phyloP scores from a whole-genome alignment of 2,113 vertebrate species.

The Lamprologus speciosus region DNA sequence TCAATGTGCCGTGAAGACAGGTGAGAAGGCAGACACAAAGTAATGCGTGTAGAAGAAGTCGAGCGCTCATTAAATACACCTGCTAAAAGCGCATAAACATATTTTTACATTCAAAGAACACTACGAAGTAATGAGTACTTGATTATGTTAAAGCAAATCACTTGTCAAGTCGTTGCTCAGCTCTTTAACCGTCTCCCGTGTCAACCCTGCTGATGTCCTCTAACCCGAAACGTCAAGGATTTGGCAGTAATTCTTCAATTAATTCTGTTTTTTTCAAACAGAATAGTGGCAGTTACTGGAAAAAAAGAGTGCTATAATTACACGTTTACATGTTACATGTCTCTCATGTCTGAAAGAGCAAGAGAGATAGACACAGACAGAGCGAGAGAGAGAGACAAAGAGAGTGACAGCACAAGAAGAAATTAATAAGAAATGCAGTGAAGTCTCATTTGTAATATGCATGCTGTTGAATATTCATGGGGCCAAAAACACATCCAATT shows the following conservation, averaged over 20 bases:
- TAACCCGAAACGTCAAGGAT: neutral
- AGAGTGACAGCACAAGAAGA: neutral
- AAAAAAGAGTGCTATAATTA: conserved; percentile 43
- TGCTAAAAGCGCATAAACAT: neutral
- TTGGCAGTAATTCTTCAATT: conserved; percentile 7
- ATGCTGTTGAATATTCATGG: conserved; percentile 71
- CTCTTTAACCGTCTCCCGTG: neutral
- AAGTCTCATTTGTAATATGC: conserved; percentile 51
- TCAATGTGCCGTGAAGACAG: conserved; percentile 60
- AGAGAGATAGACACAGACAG: neutral
- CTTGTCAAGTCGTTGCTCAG: neutral
- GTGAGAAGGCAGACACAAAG: conserved; percentile 24
- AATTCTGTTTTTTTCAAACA: neutral
- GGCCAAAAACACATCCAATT: conserved; percentile 71
- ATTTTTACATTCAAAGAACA: neutral
- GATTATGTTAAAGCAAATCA: neutral
- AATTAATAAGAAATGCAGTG: conserved; percentile 46
- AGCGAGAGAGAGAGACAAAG: neutral
- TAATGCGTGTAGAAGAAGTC: neutral
- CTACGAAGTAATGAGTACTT: neutral
- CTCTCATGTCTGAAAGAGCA: neutral
- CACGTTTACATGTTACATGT: neutral
- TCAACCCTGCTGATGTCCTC: neutral
- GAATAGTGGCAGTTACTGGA: neutral
- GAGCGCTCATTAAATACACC: neutral